A percentile compares a stretch with the other conserved stretches of the same genome.
phyloP scores from a whole-genome alignment of 2,888 invertebrate species.

The Trypoxylon attenuatum region DNA sequence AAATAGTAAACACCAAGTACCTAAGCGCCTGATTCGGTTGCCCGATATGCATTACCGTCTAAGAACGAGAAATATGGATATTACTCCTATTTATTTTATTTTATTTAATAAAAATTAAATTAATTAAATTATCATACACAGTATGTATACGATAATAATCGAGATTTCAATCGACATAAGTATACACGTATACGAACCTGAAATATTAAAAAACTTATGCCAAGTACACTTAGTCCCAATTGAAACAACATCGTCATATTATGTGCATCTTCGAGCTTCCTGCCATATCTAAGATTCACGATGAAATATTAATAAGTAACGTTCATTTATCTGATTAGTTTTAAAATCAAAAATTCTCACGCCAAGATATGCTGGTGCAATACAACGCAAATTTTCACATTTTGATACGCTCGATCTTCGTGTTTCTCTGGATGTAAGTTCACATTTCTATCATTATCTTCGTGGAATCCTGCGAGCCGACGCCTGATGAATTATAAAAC shows the following conservation, averaged over 20 bases:
- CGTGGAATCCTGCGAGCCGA: slow-evolving; percentile 47
- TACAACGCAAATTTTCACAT: slow-evolving; percentile 42
- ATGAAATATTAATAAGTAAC: not conserved
- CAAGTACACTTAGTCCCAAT: slow-evolving; percentile 55
- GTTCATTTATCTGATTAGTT: not conserved
- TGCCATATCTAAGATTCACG: slow-evolving; percentile 45
- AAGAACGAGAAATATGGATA: too few species aligned
- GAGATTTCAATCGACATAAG: too few species aligned
- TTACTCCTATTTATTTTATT: too few species aligned
- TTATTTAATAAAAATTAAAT: too few species aligned
- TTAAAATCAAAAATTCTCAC: slow-evolving; percentile 28
- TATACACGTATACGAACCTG: too few species aligned
- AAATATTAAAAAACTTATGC: slow-evolving; percentile 58
- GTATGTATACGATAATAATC: too few species aligned
- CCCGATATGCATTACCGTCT: not conserved
- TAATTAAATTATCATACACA: not conserved
- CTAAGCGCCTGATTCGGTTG: slow-evolving; percentile 43
- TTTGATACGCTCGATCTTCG: slow-evolving; percentile 40
- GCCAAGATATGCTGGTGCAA: slow-evolving; percentile 42
- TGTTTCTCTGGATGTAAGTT: slow-evolving; percentile 32
- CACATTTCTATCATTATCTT: slow-evolving; percentile 27
- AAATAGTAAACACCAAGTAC: slow-evolving; percentile 49
- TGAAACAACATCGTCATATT: slow-evolving; percentile 54
- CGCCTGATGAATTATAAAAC: slow-evolving; percentile 40
- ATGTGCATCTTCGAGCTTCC: slow-evolving; percentile 47